Evolutionary conservation across 1,140 invertebrate species (phyloP).

Genomic region (Gryon sp.): DNA sequence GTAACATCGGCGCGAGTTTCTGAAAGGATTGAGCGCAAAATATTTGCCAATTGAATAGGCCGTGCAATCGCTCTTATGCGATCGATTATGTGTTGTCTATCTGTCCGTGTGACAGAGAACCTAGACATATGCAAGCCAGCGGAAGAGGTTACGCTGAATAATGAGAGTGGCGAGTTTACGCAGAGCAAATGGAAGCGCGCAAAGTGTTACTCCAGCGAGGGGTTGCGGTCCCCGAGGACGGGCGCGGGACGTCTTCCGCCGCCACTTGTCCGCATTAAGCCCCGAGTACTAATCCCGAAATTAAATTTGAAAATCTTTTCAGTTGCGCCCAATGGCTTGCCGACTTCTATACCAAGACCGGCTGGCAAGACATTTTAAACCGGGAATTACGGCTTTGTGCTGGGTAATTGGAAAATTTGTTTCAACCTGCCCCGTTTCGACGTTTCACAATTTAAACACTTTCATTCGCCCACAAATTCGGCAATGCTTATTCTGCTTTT

Average conservation of each 20-base stretch:
- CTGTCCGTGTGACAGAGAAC: constrained; percentile 39
- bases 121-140: constrained; percentile 45
- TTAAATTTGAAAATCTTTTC: constrained; percentile 81
- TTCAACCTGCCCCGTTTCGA: constrained; percentile 54
- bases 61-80: constrained; percentile 19
- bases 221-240: constrained; percentile 68
- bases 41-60: constrained; percentile 12
- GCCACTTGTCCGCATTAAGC: constrained; percentile 79
- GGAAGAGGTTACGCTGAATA: constrained; percentile 45
- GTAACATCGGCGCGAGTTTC: neutral
- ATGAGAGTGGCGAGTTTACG: constrained; percentile 68
- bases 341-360: constrained; percentile 5
- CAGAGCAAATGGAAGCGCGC: constrained; percentile 71
- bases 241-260: constrained; percentile 75
- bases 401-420: constrained; percentile 79
- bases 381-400: constrained; percentile 77
- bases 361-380: constrained; percentile 73
- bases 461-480: neutral
- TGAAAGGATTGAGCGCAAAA: constrained; percentile 51
- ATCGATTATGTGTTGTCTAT: constrained; percentile 19
- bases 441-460: constrained; percentile 29
- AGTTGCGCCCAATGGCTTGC: constrained; percentile 54
- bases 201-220: constrained; percentile 68
- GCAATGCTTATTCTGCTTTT: constrained; percentile 5
- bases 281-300: constrained; percentile 78